phyloP scores from a whole-genome alignment of 2,797 vertebrate genomes.

The Sternotherus odoratus region DNA sequence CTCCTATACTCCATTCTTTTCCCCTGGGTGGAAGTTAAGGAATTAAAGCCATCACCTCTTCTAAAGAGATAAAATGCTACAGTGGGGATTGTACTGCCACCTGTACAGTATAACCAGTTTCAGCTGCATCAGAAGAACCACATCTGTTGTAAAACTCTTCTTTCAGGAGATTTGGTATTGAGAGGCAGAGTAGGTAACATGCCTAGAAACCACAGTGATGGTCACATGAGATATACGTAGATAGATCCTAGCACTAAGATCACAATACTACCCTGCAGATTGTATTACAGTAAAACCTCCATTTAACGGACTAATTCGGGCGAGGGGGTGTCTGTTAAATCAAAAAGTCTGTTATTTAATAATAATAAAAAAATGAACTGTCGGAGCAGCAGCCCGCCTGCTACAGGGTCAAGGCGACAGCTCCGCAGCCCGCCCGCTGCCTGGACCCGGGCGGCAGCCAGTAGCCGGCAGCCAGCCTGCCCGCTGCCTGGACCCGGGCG shows the following conservation, averaged over 20 bases:
- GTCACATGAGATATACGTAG: not conserved
- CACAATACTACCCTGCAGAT: accelerated
- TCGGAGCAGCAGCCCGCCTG: no score
- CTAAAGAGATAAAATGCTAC: not conserved
- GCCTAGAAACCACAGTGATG: not conserved
- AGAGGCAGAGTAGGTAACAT: not conserved
- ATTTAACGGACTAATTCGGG: no score
- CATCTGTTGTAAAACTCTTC: not conserved
- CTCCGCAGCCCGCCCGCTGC: no score
- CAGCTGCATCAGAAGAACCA: not conserved
- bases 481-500: no score
- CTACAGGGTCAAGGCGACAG: no score
- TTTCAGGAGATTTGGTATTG: not conserved
- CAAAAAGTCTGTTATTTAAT: no score
- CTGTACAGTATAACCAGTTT: not conserved
- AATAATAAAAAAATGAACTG: no score
- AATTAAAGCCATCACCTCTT: not conserved
- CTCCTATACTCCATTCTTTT: not conserved
- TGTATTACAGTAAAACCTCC: no score
- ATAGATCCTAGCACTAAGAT: not conserved
- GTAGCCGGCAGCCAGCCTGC: no score
- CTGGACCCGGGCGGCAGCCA: no score
- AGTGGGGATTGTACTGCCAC: accelerated
- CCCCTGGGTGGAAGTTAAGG: not conserved
- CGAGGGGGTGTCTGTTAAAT: no score